Base-by-base conservation (phyloP, 2,797 vertebrate genomes). In the Sparidentex hasta region DNA sequence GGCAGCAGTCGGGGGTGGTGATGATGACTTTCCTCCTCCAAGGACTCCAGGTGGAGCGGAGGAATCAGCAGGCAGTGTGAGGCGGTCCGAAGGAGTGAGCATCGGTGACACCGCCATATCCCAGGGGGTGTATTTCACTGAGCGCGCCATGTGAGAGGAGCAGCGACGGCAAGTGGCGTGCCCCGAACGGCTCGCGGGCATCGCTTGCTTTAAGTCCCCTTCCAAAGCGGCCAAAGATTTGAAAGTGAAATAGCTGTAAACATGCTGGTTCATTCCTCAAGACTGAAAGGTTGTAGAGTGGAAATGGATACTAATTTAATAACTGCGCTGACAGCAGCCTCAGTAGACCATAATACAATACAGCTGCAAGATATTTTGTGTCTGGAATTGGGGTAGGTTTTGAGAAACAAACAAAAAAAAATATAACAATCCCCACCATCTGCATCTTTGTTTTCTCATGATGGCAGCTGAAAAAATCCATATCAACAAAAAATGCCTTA, bases 361-460 rank as follows among this genome's bases (percentile, higher is more conserved):
- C 11, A 23, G 18, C 29, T 17, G 33, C 11, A 46, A n/a, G 11
- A 50, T 13, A 25, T 72, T 44, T 71, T 61, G 17, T 21, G 9
- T 50, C 67, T 63, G 21, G 14, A 70, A 62, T 27, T 41, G 14
- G 47, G 14, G 64, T 29, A 8, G 20, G 11, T 55, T 18, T 14
- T 67, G 2, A 58, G 29, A 33, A 33, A 33, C 29, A 57, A 64
- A 64, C 6, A 25, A 67, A 54, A 27, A 27, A 27, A 5, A 7
- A 27, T 2, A 27, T 2, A 52, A 58, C 43, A 58, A 33, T 33
- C 54, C 9, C 59, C 27, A 63, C 46, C n/a, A 65, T 70, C 3
- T 47, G 11, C 54, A 38, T 46, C 62, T 44, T 52, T 67, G 27
- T 69, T 83, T 70, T 65, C 3, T 11, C 14, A 56, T 61, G 33